These are phyloP conservation scores for Azorinus chamasolen DNA, from an alignment of 2,888 invertebrate species.

Conservation along the genomic window DNA sequence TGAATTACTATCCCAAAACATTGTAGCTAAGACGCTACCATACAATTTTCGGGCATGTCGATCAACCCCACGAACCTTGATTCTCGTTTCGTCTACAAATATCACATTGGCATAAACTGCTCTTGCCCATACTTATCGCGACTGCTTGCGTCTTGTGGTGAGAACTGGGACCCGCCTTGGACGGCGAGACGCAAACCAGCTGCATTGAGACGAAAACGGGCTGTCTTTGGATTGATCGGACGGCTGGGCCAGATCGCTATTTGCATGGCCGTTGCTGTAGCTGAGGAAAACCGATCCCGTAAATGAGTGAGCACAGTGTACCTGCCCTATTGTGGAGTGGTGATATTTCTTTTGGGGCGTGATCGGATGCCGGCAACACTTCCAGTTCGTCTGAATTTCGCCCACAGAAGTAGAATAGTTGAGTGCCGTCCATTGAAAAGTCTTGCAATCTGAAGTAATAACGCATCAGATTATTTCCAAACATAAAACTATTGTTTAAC, in stretches of 20 bases:
- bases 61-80: neutral
- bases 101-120: slow-evolving; percentile 53
- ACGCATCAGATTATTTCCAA: too few relatives aligned
- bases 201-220: slow-evolving; percentile 16
- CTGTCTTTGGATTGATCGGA: slow-evolving; percentile 9
- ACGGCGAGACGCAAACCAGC: slow-evolving; percentile 23
- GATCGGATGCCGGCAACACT: slow-evolving; percentile 24
- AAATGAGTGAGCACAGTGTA: slow-evolving; percentile 26
- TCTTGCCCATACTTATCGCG: slow-evolving; percentile 25
- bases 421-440: slow-evolving; percentile 13
- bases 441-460: slow-evolving; percentile 35
- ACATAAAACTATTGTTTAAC: too few relatives aligned
- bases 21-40: too few relatives aligned
- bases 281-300: slow-evolving; percentile 4
- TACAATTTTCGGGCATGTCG: neutral
- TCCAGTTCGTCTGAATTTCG: slow-evolving; percentile 32
- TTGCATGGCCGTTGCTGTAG: slow-evolving; percentile 2
- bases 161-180: slow-evolving; percentile 9
- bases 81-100: slow-evolving; percentile 29
- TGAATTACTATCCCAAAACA: too few relatives aligned
- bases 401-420: slow-evolving; percentile 23
- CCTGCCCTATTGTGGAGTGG: slow-evolving; percentile 23
- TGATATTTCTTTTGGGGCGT: slow-evolving; percentile 6
- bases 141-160: slow-evolving; percentile 10
- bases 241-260: slow-evolving; percentile 4